Evolutionary conservation across 2,797 vertebrate species (phyloP).

Genomic region (Mallotus villosus): DNA sequence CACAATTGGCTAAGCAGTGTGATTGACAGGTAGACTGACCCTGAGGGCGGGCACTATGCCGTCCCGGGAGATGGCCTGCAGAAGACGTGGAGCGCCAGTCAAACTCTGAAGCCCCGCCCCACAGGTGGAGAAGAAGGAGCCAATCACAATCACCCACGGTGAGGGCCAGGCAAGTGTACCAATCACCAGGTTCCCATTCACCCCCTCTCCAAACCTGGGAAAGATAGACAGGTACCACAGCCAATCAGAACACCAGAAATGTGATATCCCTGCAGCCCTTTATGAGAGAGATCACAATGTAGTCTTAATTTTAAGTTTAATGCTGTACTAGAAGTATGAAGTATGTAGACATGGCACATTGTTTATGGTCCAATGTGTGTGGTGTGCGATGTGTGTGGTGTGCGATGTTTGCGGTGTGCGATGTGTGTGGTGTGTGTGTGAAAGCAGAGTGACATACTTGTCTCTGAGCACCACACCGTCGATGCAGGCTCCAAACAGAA

Average conservation of each 20-base stretch:
- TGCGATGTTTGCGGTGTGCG: not conserved
- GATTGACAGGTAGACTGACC: constrained; percentile 67
- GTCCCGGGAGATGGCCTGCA: constrained; percentile 94
- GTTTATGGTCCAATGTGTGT: too few relatives aligned
- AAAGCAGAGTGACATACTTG: constrained; percentile 80
- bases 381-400: too few relatives aligned
- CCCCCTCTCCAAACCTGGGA: constrained; percentile 91
- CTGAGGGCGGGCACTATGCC: constrained; percentile 94
- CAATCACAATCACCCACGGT: constrained; percentile 96
- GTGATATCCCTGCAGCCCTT: not conserved
- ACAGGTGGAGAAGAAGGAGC: constrained; percentile 96
- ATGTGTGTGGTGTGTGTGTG: not conserved
- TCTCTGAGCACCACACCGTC: constrained; percentile 92
- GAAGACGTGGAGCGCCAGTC: constrained; percentile 93
- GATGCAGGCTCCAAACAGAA: constrained; percentile 95
- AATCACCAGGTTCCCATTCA: constrained; percentile 93
- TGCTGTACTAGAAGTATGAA: too few relatives aligned
- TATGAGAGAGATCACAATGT: too few relatives aligned
- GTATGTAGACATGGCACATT: too few relatives aligned
- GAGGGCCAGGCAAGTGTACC: constrained; percentile 95
- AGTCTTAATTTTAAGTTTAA: too few relatives aligned
- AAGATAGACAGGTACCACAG: too few relatives aligned
- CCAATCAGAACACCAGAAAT: not conserved
- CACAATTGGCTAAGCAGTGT: too few relatives aligned
- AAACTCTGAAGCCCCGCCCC: constrained; percentile 97